Percentiles rank a stretch among this genome's conserved stretches.
These are phyloP conservation scores for Euwallacea similis DNA, from an alignment of 1,140 invertebrate genomes.

Conservation along the genomic window DNA sequence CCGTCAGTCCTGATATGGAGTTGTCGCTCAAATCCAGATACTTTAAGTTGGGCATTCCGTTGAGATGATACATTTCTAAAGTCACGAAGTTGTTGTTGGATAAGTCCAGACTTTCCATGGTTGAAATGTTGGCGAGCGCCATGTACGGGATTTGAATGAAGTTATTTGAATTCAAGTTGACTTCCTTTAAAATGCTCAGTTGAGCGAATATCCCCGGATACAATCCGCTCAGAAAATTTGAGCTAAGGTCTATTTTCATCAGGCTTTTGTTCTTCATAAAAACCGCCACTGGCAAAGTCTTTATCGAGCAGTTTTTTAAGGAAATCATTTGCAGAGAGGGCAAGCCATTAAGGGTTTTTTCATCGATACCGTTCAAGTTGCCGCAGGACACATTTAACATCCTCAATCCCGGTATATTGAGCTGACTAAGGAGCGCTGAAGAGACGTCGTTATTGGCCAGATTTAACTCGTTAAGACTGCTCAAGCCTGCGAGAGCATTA, in stretches of 20 bases:
- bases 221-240: constrained; percentile 67
- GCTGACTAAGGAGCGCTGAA: constrained; percentile 63
- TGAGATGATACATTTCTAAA: constrained; percentile 76
- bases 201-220: constrained; percentile 69
- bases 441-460: constrained; percentile 73
- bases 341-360: constrained; percentile 70
- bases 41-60: constrained; percentile 70
- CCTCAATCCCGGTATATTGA: constrained; percentile 73
- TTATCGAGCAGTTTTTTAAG: constrained; percentile 69
- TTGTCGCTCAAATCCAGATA: constrained; percentile 77
- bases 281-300: constrained; percentile 65
- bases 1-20: constrained; percentile 71
- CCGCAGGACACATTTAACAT: constrained; percentile 73
- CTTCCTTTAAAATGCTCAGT: constrained; percentile 71
- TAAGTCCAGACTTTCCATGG: constrained; percentile 72
- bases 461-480: constrained; percentile 70
- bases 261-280: constrained; percentile 77
- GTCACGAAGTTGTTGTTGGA: constrained; percentile 70
- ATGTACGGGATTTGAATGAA: constrained; percentile 76
- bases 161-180: constrained; percentile 72
- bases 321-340: constrained; percentile 72
- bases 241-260: constrained; percentile 68
- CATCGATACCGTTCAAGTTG: constrained; percentile 72
- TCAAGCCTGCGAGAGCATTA: constrained; percentile 66
- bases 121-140: constrained; percentile 71